phyloP scores from a whole-genome alignment of 2,888 invertebrate genomes.

The Bombylius discolor region DNA sequence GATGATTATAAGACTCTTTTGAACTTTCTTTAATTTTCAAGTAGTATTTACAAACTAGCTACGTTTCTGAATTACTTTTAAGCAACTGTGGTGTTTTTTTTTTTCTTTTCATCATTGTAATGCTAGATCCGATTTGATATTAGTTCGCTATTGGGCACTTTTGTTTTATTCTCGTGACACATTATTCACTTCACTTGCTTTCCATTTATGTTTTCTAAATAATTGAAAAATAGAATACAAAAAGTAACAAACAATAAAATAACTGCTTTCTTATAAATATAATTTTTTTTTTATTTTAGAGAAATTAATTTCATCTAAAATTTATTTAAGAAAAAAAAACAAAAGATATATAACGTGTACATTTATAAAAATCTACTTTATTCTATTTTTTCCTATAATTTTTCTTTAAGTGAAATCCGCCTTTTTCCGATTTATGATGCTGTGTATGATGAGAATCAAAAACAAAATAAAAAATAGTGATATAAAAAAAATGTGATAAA shows the following conservation, averaged over 20 bases:
- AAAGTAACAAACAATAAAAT: too few relatives aligned
- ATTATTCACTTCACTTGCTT: not conserved
- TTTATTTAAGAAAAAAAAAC: not conserved
- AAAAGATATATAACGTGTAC: not conserved
- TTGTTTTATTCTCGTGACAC: slow-evolving; percentile 1
- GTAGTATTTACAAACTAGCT: too few relatives aligned
- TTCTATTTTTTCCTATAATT: too few relatives aligned
- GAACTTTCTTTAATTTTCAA: not conserved
- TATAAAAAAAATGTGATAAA: too few relatives aligned
- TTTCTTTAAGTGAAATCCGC: too few relatives aligned
- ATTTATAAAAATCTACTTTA: not conserved
- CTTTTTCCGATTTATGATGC: too few relatives aligned
- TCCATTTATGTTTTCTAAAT: not conserved
- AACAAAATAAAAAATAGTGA: too few relatives aligned
- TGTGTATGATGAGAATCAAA: not conserved
- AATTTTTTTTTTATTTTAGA: slow-evolving; percentile 2
- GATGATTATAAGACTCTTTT: too few relatives aligned
- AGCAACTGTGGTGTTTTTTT: too few relatives aligned
- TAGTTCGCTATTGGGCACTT: not conserved
- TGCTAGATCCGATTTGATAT: too few relatives aligned
- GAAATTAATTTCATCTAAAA: not conserved
- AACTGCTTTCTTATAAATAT: not conserved
- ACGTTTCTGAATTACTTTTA: too few relatives aligned
- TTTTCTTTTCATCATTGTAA: too few relatives aligned
- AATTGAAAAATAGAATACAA: not conserved